These are phyloP conservation scores for Caenorhabditis sulstoni DNA, from an alignment of 2,888 invertebrate species.

Conservation along the genomic window DNA sequence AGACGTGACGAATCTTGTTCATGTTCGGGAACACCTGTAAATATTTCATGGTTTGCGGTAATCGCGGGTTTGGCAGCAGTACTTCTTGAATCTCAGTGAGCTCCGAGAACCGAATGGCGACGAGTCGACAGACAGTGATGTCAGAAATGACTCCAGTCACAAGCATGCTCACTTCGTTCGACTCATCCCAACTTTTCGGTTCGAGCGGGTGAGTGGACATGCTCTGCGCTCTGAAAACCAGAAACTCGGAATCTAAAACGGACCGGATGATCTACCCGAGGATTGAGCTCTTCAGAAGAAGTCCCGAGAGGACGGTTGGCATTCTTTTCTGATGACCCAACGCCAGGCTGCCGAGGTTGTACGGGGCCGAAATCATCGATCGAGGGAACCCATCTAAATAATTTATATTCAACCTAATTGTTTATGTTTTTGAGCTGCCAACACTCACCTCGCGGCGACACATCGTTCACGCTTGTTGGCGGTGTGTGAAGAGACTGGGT, in stretches of 20 bases:
- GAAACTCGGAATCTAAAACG: neutral
- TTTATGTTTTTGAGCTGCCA: neutral
- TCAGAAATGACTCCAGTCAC: conserved; percentile 28
- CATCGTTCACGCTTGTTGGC: neutral
- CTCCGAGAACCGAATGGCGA: conserved; percentile 18
- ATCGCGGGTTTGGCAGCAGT: neutral
- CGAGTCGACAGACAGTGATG: conserved; percentile 27
- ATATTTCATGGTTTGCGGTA: neutral
- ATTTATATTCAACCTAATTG: neutral
- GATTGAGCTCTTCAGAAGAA: conserved; percentile 11
- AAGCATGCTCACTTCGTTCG: conserved; percentile 30
- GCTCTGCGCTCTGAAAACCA: neutral
- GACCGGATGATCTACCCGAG: neutral
- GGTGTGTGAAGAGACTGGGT: conserved; percentile 22
- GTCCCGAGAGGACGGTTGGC: conserved; percentile 8
- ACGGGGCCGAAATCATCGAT: conserved; percentile 31
- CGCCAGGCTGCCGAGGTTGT: conserved; percentile 31
- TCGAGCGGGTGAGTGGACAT: conserved; percentile 12
- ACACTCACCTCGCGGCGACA: neutral
- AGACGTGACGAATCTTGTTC: conserved; percentile 24
- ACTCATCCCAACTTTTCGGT: conserved; percentile 14
- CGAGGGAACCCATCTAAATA: conserved; percentile 23
- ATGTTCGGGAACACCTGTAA: conserved; percentile 26
- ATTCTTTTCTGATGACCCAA: conserved; percentile 1
- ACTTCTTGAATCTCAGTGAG: conserved; percentile 17